These are phyloP conservation scores for Papilio xuthus DNA, from an alignment of 1,140 invertebrate species.

Conservation along the genomic window DNA sequence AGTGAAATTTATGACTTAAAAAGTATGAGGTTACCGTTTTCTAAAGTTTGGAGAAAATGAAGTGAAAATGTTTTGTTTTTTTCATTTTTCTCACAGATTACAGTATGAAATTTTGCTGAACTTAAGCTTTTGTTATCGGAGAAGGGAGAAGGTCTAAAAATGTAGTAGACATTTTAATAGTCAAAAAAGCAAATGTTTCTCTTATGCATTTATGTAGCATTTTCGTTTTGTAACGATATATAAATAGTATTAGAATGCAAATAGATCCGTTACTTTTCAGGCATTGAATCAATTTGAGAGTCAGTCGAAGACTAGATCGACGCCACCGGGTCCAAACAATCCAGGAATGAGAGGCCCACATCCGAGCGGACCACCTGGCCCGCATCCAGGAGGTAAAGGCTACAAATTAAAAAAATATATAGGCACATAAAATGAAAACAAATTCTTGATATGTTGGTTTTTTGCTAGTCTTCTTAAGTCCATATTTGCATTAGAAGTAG, in stretches of 20 bases:
- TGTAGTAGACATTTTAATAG: background rate
- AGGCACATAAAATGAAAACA: too few relatives aligned
- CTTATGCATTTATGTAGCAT: background rate
- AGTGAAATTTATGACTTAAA: background rate
- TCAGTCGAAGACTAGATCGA: conserved; percentile 93
- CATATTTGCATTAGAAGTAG: background rate
- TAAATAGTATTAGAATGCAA: background rate
- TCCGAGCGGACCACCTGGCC: conserved; percentile 83
- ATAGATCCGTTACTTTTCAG: conserved; percentile 52
- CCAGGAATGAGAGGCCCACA: conserved; percentile 85
- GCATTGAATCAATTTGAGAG: conserved; percentile 91
- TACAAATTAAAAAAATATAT: background rate
- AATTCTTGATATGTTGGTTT: too few relatives aligned
- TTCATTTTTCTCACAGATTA: too few relatives aligned
- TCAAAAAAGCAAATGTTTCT: background rate
- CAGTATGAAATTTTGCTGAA: too few relatives aligned
- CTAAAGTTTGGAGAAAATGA: background rate
- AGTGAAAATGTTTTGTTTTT: too few relatives aligned
- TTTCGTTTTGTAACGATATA: background rate
- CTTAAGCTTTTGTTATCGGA: too few relatives aligned
- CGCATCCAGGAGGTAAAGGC: conserved; percentile 77
- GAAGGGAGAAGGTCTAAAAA: background rate
- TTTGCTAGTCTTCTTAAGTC: too few relatives aligned
- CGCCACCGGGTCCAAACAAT: conserved; percentile 86
- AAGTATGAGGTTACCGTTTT: background rate